Percentiles rank a stretch among this genome's conserved stretches.
These are phyloP conservation scores for Anneissia japonica DNA, from an alignment of 35 echinoderm and acorn worm species.

Conservation along the genomic window DNA sequence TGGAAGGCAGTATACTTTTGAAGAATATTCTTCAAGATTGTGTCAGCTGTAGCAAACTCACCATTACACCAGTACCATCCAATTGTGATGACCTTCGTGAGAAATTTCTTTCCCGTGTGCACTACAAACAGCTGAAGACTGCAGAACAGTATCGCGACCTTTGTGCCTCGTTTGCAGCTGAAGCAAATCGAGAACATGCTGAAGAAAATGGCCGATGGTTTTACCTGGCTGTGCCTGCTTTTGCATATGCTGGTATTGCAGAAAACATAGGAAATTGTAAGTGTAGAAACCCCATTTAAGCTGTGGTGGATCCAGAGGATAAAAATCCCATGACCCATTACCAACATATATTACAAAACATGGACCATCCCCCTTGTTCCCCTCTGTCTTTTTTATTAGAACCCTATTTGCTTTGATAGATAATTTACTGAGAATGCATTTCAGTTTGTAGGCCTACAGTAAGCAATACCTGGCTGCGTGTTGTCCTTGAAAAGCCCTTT, in stretches of 20 bases:
- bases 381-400: too few species aligned
- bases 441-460: conserved; percentile 61
- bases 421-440: too few species aligned
- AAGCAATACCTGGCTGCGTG: conserved; percentile 46
- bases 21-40: conserved; percentile 35
- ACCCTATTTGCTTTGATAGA: too few species aligned
- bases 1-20: conserved; percentile 10
- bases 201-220: conserved; percentile 66
- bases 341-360: too few species aligned
- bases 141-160: conserved; percentile 54
- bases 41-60: conserved; percentile 27
- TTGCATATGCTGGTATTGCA: conserved; percentile 78
- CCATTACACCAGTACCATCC: not conserved
- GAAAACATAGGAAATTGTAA: conserved; percentile 33
- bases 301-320: too few species aligned
- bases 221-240: conserved; percentile 85
- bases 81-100: not conserved
- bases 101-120: not conserved
- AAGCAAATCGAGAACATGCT: not conserved
- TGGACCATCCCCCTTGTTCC: too few species aligned
- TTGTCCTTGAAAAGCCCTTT: conserved; percentile 92
- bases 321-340: too few species aligned
- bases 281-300: too few species aligned
- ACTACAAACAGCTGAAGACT: conserved; percentile 53
- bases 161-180: conserved; percentile 1